Conservation (phyloP, 2,797 vertebrate species). For the Hapalemur alaotrensis region DNA sequence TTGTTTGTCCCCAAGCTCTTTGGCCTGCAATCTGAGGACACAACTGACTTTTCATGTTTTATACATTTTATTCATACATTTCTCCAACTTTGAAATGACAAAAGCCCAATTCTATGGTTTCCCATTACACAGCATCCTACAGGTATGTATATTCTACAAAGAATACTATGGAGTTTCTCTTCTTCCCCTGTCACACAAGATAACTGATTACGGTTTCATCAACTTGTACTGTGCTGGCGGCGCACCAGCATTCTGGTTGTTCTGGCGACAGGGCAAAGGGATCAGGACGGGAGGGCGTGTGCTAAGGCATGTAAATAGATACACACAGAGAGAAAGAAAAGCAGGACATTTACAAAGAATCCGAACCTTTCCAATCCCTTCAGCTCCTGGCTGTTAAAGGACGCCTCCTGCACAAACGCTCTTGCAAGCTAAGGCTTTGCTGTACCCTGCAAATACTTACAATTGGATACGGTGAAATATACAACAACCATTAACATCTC, state of each 20-base stretch:
- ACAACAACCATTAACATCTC: constrained; percentile 72
- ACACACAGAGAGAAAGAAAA: constrained; percentile 79
- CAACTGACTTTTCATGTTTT: constrained; percentile 71
- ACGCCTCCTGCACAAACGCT: constrained; percentile 46
- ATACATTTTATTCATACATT: constrained; percentile 73
- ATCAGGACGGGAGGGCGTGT: constrained; percentile 64
- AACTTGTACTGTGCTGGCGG: constrained; percentile 62
- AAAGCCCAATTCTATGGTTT: constrained; percentile 76
- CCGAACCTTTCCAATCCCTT: constrained; percentile 68
- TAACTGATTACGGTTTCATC: constrained; percentile 65
- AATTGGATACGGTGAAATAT: constrained; percentile 62
- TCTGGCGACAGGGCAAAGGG: constrained; percentile 59
- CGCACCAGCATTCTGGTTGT: constrained; percentile 42
- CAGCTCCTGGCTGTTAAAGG: constrained; percentile 45
- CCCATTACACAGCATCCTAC: constrained; percentile 72
- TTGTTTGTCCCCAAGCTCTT: neutral
- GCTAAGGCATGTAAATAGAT: constrained; percentile 73
- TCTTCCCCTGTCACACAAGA: constrained; percentile 65
- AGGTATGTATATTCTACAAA: constrained; percentile 80
- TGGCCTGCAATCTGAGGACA: constrained; percentile 60
- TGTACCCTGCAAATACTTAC: constrained; percentile 73
- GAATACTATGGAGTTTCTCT: constrained; percentile 77
- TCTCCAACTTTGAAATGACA: constrained; percentile 69
- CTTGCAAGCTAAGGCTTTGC: constrained; percentile 52
- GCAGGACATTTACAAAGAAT: constrained; percentile 78